Evolutionary conservation across 2,888 invertebrate genomes (phyloP), one percentile per base, ranked within the genome.

Genomic region (Dermolepida albohirtum): DNA sequence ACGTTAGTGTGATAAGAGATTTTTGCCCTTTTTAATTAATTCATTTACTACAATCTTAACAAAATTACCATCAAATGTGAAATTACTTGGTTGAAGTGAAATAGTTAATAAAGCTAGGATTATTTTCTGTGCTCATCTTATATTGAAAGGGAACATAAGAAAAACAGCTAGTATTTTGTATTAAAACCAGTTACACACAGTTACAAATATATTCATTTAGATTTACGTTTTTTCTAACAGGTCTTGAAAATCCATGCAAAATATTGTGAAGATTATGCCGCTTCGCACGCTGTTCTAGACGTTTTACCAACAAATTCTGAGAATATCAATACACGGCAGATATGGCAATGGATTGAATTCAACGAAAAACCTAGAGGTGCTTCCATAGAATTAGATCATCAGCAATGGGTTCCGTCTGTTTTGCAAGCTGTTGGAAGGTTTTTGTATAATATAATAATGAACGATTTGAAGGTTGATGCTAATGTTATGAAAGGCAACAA

Each of bases 391-490:
- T 79, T 80, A 75, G 80, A 79, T 57, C 81, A 90, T 72, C 84
- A 85, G 10, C 80, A 84, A 0, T 95, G 95, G 95, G 90, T 92
- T 0, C 79, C 84, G 10, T 86, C 88, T 68, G 87, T 91, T 52
- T 80, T 90, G 8, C 81, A 84, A 57, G 87, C 87, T 49, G 85
- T 97, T 54, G 97, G 97, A 43, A 91, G 91, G 76, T 94, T 96
- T 81, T 85, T 97, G 0, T 96, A 94, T 80, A 91, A 93, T 74
- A 93, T 97, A 50, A 89, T 97, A 11, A 87, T 96, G 78, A 89
- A 92, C 64, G 94, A 96, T 79, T 85, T 96, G 6, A 94, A 95
- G 84, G 89, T 97, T 57, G 90, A 95, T 80, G 86, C 90, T 1
- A 92, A 92, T 77, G 85, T 89, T 72, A 86, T 92, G 83, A 87